Evolutionary conservation across 2,797 vertebrate genomes (phyloP).

Genomic region (Ptychobarbus kaznakovi): DNA sequence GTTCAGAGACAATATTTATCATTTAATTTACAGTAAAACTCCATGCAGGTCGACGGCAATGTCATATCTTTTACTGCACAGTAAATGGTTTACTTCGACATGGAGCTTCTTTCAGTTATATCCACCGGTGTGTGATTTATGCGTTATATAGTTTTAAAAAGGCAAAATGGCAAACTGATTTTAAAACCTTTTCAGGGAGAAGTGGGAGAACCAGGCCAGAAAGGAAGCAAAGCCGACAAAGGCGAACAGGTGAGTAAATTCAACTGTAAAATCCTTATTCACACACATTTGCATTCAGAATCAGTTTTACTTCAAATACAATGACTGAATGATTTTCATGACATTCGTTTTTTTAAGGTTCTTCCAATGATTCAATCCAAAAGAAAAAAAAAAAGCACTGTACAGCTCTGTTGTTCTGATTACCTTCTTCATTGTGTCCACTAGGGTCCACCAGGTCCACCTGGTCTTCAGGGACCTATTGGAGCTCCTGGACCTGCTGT

Average conservation of each 20-base stretch:
- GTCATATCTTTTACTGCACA: conserved; percentile 50
- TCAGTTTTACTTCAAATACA: neutral
- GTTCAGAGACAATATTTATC: conserved; percentile 45
- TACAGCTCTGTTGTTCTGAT: neutral
- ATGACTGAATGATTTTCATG: neutral
- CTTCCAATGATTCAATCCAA: neutral
- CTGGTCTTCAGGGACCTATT: conserved; percentile 94
- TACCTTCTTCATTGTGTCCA: conserved; percentile 24
- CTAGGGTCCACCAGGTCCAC: conserved; percentile 94
- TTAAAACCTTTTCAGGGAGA: conserved; percentile 84
- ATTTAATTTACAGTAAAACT: conserved; percentile 62
- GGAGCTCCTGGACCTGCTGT: conserved; percentile 98
- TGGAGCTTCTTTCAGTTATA: conserved; percentile 13
- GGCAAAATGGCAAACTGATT: conserved; percentile 4
- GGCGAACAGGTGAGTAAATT: conserved; percentile 90
- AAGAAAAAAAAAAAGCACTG: no score
- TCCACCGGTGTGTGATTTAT: neutral
- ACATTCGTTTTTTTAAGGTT: neutral
- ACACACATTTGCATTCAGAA: neutral
- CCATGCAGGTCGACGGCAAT: conserved; percentile 54
- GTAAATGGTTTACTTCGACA: neutral
- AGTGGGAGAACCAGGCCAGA: conserved; percentile 96
- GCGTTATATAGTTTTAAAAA: neutral
- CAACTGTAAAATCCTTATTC: neutral
- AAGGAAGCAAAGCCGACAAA: conserved; percentile 97